These are phyloP conservation scores for Rhinella marina DNA, from an alignment of 2,797 vertebrate species.

Conservation along the genomic window DNA sequence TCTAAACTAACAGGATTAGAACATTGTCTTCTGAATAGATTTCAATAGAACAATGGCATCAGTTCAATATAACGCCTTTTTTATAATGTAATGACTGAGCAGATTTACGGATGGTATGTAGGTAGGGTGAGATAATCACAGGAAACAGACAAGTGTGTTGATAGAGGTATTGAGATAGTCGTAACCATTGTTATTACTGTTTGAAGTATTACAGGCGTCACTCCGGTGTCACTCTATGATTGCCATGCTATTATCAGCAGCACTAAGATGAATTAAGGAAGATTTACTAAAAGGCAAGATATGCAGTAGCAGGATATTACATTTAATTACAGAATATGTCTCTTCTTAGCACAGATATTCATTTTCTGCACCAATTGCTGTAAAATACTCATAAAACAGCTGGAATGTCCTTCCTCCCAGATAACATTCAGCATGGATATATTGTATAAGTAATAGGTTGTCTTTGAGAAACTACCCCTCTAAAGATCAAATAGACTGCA, in stretches of 20 bases:
- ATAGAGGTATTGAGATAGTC: background rate
- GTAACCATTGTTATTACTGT: slow-evolving; percentile 37
- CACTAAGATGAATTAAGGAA: slow-evolving; percentile 7
- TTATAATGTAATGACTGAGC: slow-evolving; percentile 16
- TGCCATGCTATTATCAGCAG: slow-evolving; percentile 1
- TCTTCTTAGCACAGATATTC: background rate
- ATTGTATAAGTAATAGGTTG: too few species aligned
- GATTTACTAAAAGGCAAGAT: background rate
- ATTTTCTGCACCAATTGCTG: background rate
- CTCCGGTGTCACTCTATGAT: background rate
- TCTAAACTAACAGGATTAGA: slow-evolving; percentile 54
- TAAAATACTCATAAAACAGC: background rate
- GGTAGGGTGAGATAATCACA: slow-evolving; percentile 43
- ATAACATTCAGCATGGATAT: background rate
- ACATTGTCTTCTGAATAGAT: background rate
- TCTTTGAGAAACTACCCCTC: too few species aligned
- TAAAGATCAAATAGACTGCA: too few species aligned
- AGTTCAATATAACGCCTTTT: slow-evolving; percentile 13
- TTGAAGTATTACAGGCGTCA: slow-evolving; percentile 23
- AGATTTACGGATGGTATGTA: slow-evolving; percentile 49
- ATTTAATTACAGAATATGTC: background rate
- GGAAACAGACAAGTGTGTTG: slow-evolving; percentile 43
- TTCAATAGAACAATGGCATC: slow-evolving; percentile 47
- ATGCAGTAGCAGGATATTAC: slow-evolving; percentile 52
- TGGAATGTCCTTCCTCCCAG: background rate